These are phyloP conservation scores for Drosophila stalkeri DNA, from an alignment of 2,888 invertebrate species.

Conservation along the genomic window DNA sequence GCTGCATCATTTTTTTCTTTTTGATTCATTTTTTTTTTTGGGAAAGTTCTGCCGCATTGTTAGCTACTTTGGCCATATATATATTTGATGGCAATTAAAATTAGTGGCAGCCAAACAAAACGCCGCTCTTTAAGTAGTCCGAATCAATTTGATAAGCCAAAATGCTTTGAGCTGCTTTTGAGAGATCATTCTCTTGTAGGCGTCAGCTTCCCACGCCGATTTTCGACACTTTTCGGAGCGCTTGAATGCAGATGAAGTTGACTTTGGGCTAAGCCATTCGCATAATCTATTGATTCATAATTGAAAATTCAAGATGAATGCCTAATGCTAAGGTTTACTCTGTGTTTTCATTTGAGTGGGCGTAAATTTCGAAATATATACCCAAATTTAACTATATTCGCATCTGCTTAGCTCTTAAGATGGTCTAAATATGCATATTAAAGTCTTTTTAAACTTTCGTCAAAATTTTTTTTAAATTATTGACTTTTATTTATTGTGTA, in stretches of 20 bases:
- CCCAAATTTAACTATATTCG: neutral
- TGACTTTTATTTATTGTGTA: neutral
- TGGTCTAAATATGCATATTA: neutral
- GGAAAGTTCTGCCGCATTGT: conserved; percentile 60
- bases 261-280: conserved; percentile 15
- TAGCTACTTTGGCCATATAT: conserved; percentile 30
- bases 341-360: conserved; percentile 21
- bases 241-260: conserved; percentile 22
- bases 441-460: neutral
- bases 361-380: neutral
- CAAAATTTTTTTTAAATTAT: neutral
- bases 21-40: conserved; percentile 26
- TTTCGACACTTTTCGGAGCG: conserved; percentile 65
- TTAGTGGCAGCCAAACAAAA: conserved; percentile 65
- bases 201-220: conserved; percentile 63
- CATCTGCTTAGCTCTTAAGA: neutral
- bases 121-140: conserved; percentile 52
- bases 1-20: conserved; percentile 37
- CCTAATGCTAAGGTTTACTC: conserved; percentile 1
- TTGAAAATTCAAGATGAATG: conserved; percentile 25
- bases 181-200: conserved; percentile 52
- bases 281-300: conserved; percentile 31
- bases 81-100: conserved; percentile 71
- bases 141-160: conserved; percentile 70
- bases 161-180: conserved; percentile 50